These are phyloP conservation scores for Pterocles gutturalis DNA, from an alignment of 2,113 vertebrate species.

Conservation along the genomic window DNA sequence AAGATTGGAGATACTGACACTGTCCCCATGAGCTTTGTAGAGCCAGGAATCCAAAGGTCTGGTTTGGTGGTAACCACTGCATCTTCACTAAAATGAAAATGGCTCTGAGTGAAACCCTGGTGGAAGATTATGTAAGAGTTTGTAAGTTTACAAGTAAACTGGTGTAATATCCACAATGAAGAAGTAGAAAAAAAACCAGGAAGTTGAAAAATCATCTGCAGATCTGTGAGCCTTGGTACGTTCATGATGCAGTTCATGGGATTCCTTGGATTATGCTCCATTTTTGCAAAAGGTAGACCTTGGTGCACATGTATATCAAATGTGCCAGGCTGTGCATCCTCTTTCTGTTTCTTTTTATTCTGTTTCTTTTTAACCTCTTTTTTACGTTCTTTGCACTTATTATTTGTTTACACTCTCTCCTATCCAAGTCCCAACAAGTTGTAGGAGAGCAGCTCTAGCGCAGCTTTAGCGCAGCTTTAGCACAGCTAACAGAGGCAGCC, in stretches of 20 bases:
- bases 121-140: neutral
- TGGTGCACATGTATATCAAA: neutral
- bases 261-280: neutral
- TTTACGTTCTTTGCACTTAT: neutral
- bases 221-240: neutral
- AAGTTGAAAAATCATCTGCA: neutral
- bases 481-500: neutral
- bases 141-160: neutral
- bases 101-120: neutral
- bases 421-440: neutral
- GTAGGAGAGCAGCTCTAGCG: neutral
- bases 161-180: neutral
- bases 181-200: neutral
- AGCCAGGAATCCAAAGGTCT: neutral
- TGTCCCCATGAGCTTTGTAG: neutral
- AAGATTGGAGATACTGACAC: neutral
- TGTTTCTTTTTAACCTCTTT: neutral
- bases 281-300: neutral
- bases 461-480: neutral
- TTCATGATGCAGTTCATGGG: neutral
- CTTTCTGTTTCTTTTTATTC: neutral
- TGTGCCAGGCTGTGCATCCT: neutral
- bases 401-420: neutral
- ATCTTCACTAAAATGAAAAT: neutral
- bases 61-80: neutral